Conservation (phyloP, 2,113 vertebrate species). For the Eleginops maclovinus region DNA sequence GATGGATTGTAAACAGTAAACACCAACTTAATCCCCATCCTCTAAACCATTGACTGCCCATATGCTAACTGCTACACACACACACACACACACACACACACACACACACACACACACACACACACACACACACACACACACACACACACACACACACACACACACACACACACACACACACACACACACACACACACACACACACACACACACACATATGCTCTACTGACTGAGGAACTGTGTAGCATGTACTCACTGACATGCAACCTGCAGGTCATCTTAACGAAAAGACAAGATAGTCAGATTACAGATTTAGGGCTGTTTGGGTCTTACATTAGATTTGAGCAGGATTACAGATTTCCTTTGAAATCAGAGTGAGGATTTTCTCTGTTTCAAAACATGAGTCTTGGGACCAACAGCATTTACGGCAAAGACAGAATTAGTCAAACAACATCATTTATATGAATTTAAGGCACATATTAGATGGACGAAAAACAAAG, state of each 20-base stretch:
- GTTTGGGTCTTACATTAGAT: constrained; percentile 4
- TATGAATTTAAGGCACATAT: neutral
- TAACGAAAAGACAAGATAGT: constrained; percentile 26
- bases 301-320: constrained; percentile 39
- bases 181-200: constrained; percentile 33
- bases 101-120: constrained; percentile 30
- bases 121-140: constrained; percentile 26
- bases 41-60: constrained; percentile 47
- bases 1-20: constrained; percentile 27
- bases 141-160: constrained; percentile 23
- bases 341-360: neutral
- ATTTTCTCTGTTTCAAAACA: neutral
- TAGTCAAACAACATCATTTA: neutral
- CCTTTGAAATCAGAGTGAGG: neutral
- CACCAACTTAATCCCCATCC: constrained; percentile 47
- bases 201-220: neutral
- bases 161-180: too few relatives aligned
- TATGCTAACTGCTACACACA: constrained; percentile 39
- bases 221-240: constrained; percentile 13
- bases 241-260: constrained; percentile 11
- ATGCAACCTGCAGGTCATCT: constrained; percentile 13
- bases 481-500: neutral
- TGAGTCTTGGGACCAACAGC: neutral
- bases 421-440: neutral
- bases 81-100: constrained; percentile 23